Evolutionary conservation across 2,888 invertebrate genomes (phyloP).

Genomic region (Rhagonycha lutea): DNA sequence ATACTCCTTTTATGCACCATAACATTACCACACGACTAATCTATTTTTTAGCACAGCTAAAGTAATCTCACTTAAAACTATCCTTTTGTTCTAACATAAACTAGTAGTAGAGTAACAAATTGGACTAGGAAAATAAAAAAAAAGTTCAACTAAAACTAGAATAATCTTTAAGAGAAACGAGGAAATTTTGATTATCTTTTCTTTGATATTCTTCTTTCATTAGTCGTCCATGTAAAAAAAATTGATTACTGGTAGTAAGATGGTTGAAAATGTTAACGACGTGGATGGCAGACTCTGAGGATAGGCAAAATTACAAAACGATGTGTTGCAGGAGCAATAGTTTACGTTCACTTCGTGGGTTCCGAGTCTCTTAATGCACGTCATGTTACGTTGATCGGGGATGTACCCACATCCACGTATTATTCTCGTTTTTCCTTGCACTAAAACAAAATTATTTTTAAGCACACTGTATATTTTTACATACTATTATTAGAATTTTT

Average conservation of each 20-base stretch:
- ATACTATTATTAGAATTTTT: no score
- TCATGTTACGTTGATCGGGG: constrained; percentile 63
- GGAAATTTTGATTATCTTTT: neutral
- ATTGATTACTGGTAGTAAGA: constrained; percentile 8
- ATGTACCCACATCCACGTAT: constrained; percentile 82
- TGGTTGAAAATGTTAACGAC: constrained; percentile 13
- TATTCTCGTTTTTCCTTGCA: constrained; percentile 75
- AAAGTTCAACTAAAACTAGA: neutral
- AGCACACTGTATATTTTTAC: no score
- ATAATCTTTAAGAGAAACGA: neutral
- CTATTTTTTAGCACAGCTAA: constrained; percentile 25
- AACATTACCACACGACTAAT: constrained; percentile 18
- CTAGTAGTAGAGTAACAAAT: neutral
- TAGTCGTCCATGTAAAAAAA: constrained; percentile 7
- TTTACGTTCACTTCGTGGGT: constrained; percentile 74
- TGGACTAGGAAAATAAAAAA: neutral
- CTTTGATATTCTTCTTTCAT: neutral
- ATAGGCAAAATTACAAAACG: constrained; percentile 72
- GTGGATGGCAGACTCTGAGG: constrained; percentile 27
- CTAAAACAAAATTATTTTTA: constrained; percentile 58
- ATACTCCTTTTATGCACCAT: constrained; percentile 7
- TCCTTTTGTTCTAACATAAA: neutral
- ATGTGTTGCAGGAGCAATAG: constrained; percentile 79
- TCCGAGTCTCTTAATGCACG: constrained; percentile 71
- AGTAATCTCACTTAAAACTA: constrained; percentile 12